Conservation (phyloP, 2,113 vertebrate species). For the Scartelaos histophorus region DNA sequence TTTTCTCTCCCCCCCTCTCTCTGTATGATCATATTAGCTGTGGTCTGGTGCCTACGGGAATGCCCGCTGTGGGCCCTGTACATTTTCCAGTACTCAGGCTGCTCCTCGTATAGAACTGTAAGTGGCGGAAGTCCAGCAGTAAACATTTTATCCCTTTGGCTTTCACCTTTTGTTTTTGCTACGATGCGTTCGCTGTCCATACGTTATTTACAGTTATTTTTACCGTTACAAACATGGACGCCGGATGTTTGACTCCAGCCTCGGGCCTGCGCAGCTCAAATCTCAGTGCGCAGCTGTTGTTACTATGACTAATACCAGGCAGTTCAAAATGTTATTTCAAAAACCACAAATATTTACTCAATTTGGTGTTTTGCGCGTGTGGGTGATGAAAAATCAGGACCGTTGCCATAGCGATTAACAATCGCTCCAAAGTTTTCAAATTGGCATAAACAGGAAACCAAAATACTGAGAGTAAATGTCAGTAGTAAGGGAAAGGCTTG, state of each 20-base stretch:
- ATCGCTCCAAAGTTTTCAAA: no score
- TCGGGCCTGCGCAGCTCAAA: conserved; percentile 7
- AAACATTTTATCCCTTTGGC: conserved; percentile 67
- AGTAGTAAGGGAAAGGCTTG: no score
- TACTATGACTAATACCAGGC: not conserved
- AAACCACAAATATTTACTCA: conserved; percentile 34
- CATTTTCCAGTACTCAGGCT: conserved; percentile 65
- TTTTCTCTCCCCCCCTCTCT: conserved; percentile 42
- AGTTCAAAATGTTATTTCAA: not conserved
- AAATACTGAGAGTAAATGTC: no score
- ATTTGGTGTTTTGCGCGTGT: not conserved
- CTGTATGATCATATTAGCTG: conserved; percentile 65
- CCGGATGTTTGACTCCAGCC: conserved; percentile 15
- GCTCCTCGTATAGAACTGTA: conserved; percentile 46
- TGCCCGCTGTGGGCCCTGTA: conserved; percentile 55
- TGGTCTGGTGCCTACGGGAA: conserved; percentile 73
- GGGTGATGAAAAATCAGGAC: no score
- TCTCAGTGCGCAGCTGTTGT: not conserved
- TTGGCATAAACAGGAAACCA: no score
- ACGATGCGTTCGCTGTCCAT: conserved; percentile 27
- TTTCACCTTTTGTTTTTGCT: conserved; percentile 67
- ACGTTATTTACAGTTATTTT: conserved; percentile 36
- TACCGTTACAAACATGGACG: conserved; percentile 18
- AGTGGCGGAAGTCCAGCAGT: conserved; percentile 70
- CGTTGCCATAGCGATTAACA: no score